Conservation (phyloP, 2,797 vertebrate species). For the Microcaecilia unicolor region DNA sequence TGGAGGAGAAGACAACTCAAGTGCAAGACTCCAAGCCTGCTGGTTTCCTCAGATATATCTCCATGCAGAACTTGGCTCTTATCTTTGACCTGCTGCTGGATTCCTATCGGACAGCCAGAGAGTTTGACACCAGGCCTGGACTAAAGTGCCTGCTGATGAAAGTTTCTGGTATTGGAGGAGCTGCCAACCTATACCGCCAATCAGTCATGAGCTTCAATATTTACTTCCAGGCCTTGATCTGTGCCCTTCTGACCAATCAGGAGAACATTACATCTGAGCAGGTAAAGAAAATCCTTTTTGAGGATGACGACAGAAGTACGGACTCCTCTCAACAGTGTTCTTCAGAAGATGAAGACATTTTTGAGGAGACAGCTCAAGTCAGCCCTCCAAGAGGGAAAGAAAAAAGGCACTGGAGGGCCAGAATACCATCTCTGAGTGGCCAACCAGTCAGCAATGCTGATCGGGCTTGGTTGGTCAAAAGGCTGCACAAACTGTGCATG, state of each 20-base stretch:
- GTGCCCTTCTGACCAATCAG: slow-evolving; percentile 78
- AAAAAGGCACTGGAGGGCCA: slow-evolving; percentile 74
- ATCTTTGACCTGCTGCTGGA: slow-evolving; percentile 94
- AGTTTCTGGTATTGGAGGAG: slow-evolving; percentile 87
- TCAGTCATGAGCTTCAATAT: slow-evolving; percentile 96
- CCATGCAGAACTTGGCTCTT: slow-evolving; percentile 91
- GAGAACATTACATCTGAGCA: slow-evolving; percentile 81
- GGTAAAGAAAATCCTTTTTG: slow-evolving; percentile 85
- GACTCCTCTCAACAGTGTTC: slow-evolving; percentile 89
- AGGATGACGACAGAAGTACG: slow-evolving; percentile 85
- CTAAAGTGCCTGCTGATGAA: slow-evolving; percentile 95
- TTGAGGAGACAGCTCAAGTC: slow-evolving; percentile 93
- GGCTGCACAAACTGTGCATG: slow-evolving; percentile 87
- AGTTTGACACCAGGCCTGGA: slow-evolving; percentile 90
- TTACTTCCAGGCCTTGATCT: slow-evolving; percentile 87
- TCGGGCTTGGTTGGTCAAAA: slow-evolving; percentile 89
- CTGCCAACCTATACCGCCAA: slow-evolving; percentile 91
- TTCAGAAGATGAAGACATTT: slow-evolving; percentile 95
- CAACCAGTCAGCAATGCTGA: slow-evolving; percentile 78
- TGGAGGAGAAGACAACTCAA: slow-evolving; percentile 63
- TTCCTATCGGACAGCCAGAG: slow-evolving; percentile 86
- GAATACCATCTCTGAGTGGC: slow-evolving; percentile 73
- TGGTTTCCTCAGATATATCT: slow-evolving; percentile 93
- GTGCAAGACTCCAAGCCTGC: slow-evolving; percentile 65
- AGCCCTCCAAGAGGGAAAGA: slow-evolving; percentile 83